Conservation (phyloP, 1,140 invertebrate genomes). For the Dreissena rostriformis region DNA sequence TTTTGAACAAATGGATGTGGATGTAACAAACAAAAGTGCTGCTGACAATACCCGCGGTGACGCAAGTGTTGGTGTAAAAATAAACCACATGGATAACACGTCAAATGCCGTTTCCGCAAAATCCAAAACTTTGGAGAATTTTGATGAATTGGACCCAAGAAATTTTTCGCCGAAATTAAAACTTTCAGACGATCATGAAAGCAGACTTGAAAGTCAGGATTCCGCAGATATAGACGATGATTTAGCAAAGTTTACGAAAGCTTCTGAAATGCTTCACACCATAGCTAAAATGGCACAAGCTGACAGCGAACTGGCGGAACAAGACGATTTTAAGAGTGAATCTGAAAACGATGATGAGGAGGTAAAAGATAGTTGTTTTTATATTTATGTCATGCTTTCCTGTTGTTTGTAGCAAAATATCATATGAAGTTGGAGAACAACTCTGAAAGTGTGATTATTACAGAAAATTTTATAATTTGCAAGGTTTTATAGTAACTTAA, state of each 20-base stretch:
- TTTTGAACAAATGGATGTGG: neutral
- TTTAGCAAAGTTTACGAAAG: conserved; percentile 45
- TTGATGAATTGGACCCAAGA: conserved; percentile 1
- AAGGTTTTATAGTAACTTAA: too few species aligned
- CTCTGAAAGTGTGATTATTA: too few species aligned
- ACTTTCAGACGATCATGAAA: neutral
- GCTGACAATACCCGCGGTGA: too few species aligned
- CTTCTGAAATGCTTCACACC: conserved; percentile 45
- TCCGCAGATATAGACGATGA: conserved; percentile 41
- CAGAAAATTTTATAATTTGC: too few species aligned
- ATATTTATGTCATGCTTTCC: too few species aligned
- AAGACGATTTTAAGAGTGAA: conserved; percentile 46
- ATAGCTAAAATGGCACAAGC: conserved; percentile 53
- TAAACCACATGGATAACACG: too few species aligned
- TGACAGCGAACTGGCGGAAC: conserved; percentile 22
- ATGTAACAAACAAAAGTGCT: neutral
- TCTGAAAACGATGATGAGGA: conserved; percentile 35
- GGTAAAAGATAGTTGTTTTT: too few species aligned
- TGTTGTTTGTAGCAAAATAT: too few species aligned
- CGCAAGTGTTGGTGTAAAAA: too few species aligned
- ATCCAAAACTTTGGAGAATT: neutral
- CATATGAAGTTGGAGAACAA: too few species aligned
- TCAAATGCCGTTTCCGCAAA: neutral
- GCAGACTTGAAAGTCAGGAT: neutral
- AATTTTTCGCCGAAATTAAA: neutral